Evolutionary conservation across 1,140 invertebrate genomes (phyloP).

Genomic region (Drosophila gunungcola): DNA sequence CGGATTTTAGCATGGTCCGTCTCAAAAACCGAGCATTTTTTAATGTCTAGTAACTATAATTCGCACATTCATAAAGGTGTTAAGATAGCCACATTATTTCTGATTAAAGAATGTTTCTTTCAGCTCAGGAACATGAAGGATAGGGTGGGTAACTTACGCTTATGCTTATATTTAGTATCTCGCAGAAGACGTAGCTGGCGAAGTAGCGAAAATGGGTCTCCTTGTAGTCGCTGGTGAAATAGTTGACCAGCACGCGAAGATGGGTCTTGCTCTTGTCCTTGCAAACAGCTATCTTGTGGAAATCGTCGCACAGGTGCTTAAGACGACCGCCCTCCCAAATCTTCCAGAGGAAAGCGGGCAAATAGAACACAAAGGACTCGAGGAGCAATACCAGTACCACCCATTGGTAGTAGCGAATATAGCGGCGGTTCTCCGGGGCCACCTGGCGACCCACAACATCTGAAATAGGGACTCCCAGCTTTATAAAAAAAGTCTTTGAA

Average conservation of each 20-base stretch:
- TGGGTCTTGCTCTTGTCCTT: constrained; percentile 86
- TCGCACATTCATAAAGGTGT: no score
- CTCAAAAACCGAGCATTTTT: no score
- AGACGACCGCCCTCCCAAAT: constrained; percentile 89
- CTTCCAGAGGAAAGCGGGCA: constrained; percentile 92
- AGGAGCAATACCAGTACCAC: constrained; percentile 92
- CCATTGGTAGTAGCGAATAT: constrained; percentile 95
- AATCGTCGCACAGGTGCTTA: constrained; percentile 85
- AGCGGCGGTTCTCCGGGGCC: constrained; percentile 53
- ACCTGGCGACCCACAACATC: constrained; percentile 39
- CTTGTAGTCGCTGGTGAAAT: constrained; percentile 86
- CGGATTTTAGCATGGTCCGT: no score
- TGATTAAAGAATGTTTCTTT: no score
- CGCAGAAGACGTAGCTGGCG: constrained; percentile 89
- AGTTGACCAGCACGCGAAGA: constrained; percentile 86
- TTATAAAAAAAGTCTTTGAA: constrained; percentile 25
- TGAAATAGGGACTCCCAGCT: constrained; percentile 6
- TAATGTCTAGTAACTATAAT: no score
- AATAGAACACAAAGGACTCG: constrained; percentile 91
- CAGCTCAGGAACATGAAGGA: no score
- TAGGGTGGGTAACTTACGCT: constrained; percentile 85
- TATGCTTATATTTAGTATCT: constrained; percentile 90
- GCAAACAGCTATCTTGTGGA: constrained; percentile 69
- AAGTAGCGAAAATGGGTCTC: constrained; percentile 89
- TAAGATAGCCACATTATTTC: no score